Evolutionary conservation across 2,888 invertebrate species (phyloP).

Genomic region (Chrysina gloriosa): DNA sequence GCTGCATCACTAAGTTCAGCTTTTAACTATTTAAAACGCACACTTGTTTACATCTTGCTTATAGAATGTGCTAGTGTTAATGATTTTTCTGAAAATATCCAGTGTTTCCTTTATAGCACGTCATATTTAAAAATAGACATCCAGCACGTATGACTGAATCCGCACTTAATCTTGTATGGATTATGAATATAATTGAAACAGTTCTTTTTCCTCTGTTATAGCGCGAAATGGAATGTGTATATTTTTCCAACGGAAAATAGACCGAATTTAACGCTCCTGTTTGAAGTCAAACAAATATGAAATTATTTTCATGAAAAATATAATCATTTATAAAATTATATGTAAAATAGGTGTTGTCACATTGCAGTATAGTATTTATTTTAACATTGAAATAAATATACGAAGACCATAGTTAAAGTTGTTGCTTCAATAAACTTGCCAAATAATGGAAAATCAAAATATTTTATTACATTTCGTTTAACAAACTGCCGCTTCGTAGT

Average conservation of each 20-base stretch:
- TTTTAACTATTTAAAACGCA: too few relatives aligned
- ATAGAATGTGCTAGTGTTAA: too few relatives aligned
- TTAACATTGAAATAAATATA: slow-evolving; percentile 9
- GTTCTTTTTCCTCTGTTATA: neutral
- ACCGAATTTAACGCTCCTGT: neutral
- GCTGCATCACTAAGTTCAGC: neutral
- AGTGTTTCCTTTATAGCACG: too few relatives aligned
- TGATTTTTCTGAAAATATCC: too few relatives aligned
- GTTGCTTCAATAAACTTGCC: neutral
- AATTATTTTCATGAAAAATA: neutral
- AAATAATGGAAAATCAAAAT: slow-evolving; percentile 3
- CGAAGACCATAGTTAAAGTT: neutral
- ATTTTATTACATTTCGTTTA: slow-evolving; percentile 3
- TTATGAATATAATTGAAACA: slow-evolving; percentile 4
- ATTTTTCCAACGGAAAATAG: neutral
- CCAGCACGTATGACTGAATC: too few relatives aligned
- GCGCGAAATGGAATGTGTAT: neutral
- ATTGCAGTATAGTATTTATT: neutral
- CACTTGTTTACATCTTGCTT: too few relatives aligned
- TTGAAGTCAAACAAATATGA: neutral
- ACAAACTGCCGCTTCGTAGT: neutral
- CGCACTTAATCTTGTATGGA: neutral
- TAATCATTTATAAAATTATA: slow-evolving; percentile 1
- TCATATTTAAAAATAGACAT: too few relatives aligned
- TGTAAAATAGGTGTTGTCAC: neutral